phyloP scores from a whole-genome alignment of 2,113 vertebrate species.

The Tyrannus savana region DNA sequence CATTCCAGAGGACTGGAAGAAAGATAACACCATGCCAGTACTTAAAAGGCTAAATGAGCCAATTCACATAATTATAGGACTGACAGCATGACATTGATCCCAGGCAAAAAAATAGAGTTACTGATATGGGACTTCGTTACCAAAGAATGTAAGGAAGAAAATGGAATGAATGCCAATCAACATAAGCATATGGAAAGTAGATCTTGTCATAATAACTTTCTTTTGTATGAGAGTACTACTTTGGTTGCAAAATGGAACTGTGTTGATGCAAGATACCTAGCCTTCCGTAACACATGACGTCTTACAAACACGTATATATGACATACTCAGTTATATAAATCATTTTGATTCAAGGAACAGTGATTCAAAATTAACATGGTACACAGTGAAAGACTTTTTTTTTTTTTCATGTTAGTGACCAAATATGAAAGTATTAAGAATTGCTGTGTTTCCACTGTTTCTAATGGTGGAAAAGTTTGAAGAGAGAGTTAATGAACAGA shows the following conservation, averaged over 20 bases:
- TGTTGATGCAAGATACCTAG: not conserved
- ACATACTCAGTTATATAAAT: not conserved
- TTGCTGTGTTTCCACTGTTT: not conserved
- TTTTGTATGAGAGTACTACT: not conserved
- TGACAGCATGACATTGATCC: not conserved
- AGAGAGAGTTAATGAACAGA: not conserved
- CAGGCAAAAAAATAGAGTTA: not conserved
- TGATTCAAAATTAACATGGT: not conserved
- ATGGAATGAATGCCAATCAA: not conserved
- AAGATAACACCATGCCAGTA: not conserved
- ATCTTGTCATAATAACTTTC: slow-evolving; percentile 27
- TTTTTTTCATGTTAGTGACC: not conserved
- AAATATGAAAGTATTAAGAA: not conserved
- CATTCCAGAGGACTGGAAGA: slow-evolving; percentile 15
- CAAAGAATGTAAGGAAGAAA: slow-evolving; percentile 23
- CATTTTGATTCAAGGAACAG: not conserved
- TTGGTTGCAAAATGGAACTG: not conserved
- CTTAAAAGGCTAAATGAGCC: not conserved
- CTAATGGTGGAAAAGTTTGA: not conserved
- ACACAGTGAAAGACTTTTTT: not conserved
- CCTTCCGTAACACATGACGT: not conserved
- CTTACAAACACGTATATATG: not conserved
- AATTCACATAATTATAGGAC: slow-evolving; percentile 32
- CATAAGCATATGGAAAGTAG: not conserved
- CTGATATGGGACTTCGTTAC: not conserved